Conservation (phyloP, 2,797 vertebrate genomes). For the Trachops cirrhosus region DNA sequence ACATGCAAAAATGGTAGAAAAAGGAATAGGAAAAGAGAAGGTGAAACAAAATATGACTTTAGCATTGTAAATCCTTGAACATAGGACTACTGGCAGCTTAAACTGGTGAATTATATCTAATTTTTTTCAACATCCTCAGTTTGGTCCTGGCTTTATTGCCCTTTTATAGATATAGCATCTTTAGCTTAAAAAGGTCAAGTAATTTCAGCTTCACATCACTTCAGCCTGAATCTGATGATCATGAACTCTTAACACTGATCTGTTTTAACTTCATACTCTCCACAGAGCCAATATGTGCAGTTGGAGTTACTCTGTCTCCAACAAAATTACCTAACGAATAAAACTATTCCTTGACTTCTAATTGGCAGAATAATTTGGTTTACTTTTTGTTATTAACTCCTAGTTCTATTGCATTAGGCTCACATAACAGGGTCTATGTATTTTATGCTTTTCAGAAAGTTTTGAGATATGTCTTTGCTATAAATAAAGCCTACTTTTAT, state of each 20-base stretch:
- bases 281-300: rapidly evolving
- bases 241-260: not conserved
- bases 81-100: not conserved
- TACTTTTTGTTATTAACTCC: not conserved
- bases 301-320: not conserved
- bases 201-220: not conserved
- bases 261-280: not conserved
- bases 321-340: not conserved
- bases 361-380: not conserved
- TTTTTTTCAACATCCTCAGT: not conserved
- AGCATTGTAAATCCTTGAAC: not conserved
- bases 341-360: not conserved
- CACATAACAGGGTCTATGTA: not conserved
- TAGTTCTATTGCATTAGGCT: not conserved
- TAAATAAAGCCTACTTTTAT: not conserved
- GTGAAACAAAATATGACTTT: not conserved
- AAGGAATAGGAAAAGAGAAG: not conserved
- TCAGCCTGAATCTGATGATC: not conserved
- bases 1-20: not conserved
- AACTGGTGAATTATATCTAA: not conserved
- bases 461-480: not conserved
- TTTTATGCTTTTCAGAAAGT: not conserved
- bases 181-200: not conserved
- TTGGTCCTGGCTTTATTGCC: not conserved
- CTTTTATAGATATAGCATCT: not conserved